Percentiles rank a stretch among this genome's conserved stretches.
These are phyloP conservation scores for Fistularia commersonii DNA, from an alignment of 2,797 vertebrate genomes.

Conservation along the genomic window DNA sequence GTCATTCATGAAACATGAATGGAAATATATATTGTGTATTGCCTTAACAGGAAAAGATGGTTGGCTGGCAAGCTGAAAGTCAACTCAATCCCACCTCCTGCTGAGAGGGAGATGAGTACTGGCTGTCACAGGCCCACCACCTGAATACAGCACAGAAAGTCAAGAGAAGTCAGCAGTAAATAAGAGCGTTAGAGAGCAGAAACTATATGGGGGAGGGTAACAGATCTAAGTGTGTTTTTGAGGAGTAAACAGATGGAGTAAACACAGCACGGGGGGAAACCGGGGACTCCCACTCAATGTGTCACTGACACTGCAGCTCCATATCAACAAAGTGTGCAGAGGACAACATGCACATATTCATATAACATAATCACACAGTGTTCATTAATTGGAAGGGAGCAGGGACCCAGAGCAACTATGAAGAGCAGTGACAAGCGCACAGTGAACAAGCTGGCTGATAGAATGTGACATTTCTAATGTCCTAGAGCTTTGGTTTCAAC, in stretches of 20 bases:
- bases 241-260: constrained; percentile 73
- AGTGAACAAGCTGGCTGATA: constrained; percentile 69
- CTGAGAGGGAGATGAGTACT: constrained; percentile 58
- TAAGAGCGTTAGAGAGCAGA: constrained; percentile 58
- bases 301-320: constrained; percentile 69
- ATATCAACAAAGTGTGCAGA: constrained; percentile 72
- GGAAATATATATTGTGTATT: no score
- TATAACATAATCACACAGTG: constrained; percentile 38
- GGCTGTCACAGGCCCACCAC: constrained; percentile 57
- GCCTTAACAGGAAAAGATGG: neutral
- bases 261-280: constrained; percentile 69
- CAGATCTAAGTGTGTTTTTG: constrained; percentile 70
- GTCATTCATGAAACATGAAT: no score
- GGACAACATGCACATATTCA: constrained; percentile 57
- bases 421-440: constrained; percentile 66
- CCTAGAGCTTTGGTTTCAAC: constrained; percentile 45
- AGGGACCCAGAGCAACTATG: constrained; percentile 63
- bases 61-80: constrained; percentile 51
- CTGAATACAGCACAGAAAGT: constrained; percentile 60
- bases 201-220: constrained; percentile 48
- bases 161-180: constrained; percentile 67
- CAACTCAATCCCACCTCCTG: constrained; percentile 64
- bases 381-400: constrained; percentile 67
- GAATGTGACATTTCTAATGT: constrained; percentile 59
- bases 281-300: constrained; percentile 69